Evolutionary conservation across 2,888 invertebrate genomes (phyloP).

Genomic region (Nomada fabriciana): DNA sequence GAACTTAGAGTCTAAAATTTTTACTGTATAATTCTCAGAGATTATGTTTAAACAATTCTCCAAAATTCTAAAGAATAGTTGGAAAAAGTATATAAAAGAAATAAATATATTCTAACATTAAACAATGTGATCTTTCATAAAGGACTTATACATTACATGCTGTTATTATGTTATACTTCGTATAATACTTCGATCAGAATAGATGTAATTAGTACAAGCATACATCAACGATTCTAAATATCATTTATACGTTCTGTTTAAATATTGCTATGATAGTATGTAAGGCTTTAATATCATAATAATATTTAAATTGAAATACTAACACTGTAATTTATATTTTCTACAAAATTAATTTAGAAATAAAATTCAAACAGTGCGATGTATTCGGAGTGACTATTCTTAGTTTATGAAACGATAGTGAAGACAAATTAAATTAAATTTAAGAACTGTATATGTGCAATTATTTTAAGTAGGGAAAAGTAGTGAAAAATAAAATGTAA

Average conservation of each 20-base stretch:
- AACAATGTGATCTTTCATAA: slow-evolving; percentile 39
- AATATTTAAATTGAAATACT: slow-evolving; percentile 36
- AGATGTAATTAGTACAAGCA: slow-evolving; percentile 15
- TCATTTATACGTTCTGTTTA: slow-evolving; percentile 24
- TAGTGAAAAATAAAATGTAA: background rate
- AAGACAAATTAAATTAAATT: slow-evolving; percentile 5
- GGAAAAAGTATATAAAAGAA: slow-evolving; percentile 36
- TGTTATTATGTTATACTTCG: slow-evolving; percentile 29
- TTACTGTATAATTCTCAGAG: slow-evolving; percentile 51
- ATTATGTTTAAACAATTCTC: slow-evolving; percentile 63
- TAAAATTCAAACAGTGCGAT: slow-evolving; percentile 30
- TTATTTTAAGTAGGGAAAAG: slow-evolving; percentile 1
- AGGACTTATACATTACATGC: slow-evolving; percentile 25
- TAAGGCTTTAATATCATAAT: slow-evolving; percentile 5
- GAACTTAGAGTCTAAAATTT: slow-evolving; percentile 54
- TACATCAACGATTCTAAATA: slow-evolving; percentile 23
- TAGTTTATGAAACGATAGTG: slow-evolving; percentile 41
- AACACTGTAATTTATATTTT: slow-evolving; percentile 8
- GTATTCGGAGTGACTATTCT: slow-evolving; percentile 16
- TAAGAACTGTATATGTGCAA: slow-evolving; percentile 11
- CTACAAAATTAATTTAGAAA: slow-evolving; percentile 16
- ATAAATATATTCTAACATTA: slow-evolving; percentile 58
- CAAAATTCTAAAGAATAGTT: slow-evolving; percentile 37
- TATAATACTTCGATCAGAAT: slow-evolving; percentile 19
- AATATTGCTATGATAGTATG: slow-evolving; percentile 26